Evolutionary conservation across 2,888 invertebrate genomes (phyloP).

Genomic region (Cremastobaeus sp.): DNA sequence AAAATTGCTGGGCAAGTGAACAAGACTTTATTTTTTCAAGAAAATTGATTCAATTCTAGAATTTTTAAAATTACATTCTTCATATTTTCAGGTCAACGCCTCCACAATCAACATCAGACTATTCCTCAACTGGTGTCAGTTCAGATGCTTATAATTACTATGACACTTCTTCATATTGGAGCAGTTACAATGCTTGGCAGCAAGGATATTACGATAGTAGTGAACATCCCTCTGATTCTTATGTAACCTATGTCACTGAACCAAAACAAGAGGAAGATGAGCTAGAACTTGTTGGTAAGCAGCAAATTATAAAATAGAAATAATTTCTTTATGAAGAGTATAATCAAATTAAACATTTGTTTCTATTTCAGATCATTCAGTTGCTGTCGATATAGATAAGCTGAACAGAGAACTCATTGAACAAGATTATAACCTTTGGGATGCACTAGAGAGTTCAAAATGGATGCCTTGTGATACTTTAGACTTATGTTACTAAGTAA

Average conservation of each 20-base stretch:
- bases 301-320: conserved; percentile 6
- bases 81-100: conserved; percentile 81
- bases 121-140: conserved; percentile 72
- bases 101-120: conserved; percentile 77
- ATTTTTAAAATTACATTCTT: too few species aligned
- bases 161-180: conserved; percentile 92
- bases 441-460: conserved; percentile 88
- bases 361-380: conserved; percentile 89
- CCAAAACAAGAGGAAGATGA: conserved; percentile 81
- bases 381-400: conserved; percentile 85
- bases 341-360: too few species aligned
- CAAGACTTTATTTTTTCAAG: too few species aligned
- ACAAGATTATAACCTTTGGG: conserved; percentile 88
- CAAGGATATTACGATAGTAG: conserved; percentile 84
- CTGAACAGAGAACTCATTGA: conserved; percentile 87
- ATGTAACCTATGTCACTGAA: conserved; percentile 79
- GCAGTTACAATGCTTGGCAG: conserved; percentile 90
- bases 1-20: conserved; percentile 72
- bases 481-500: conserved; percentile 80
- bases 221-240: conserved; percentile 80
- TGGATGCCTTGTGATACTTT: conserved; percentile 89
- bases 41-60: too few species aligned
- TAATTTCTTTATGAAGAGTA: too few species aligned
- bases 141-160: conserved; percentile 82
- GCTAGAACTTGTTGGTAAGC: conserved; percentile 85